Evolutionary conservation across 2,797 vertebrate species (phyloP).

Genomic region (Protonibea diacanthus): DNA sequence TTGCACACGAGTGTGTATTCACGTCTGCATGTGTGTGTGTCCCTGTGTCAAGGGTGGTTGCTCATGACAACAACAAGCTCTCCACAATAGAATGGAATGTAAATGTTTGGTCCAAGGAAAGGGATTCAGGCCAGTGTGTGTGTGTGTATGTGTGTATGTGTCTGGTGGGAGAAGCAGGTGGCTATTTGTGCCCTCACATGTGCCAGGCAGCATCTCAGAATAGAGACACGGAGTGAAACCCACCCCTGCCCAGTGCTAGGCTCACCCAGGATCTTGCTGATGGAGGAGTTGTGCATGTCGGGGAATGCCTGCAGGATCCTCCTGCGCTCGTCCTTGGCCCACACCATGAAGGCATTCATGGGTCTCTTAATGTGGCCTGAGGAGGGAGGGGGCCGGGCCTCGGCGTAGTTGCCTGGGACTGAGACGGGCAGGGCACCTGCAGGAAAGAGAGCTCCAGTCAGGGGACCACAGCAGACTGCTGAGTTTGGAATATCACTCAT

Average conservation of each 20-base stretch:
- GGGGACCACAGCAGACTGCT: not conserved
- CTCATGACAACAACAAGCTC: constrained; percentile 44
- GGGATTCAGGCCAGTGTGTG: constrained; percentile 51
- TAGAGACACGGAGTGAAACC: constrained; percentile 58
- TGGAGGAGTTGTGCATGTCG: constrained; percentile 99
- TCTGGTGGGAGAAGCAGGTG: constrained; percentile 68
- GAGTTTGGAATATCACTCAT: constrained; percentile 5
- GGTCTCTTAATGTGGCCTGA: constrained; percentile 97
- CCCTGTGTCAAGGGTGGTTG: constrained; percentile 13
- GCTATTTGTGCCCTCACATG: constrained; percentile 55
- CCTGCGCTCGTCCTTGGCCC: constrained; percentile 96
- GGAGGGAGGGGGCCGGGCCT: constrained; percentile 86
- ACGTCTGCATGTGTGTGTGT: not conserved
- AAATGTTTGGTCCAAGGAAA: constrained; percentile 74
- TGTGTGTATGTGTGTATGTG: constrained; percentile 15
- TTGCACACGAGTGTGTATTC: constrained; percentile 8
- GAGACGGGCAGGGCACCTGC: constrained; percentile 76
- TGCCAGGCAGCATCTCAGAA: constrained; percentile 63
- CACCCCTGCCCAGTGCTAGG: constrained; percentile 19
- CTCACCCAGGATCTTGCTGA: constrained; percentile 99
- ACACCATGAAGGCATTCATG: constrained; percentile 99
- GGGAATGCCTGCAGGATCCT: constrained; percentile 97
- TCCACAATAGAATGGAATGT: constrained; percentile 76
- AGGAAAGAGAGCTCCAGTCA: constrained; percentile 31
- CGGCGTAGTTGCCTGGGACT: constrained; percentile 87